Base-by-base conservation (phyloP, 1,140 invertebrate species). In the Monochamus saltuarius region DNA sequence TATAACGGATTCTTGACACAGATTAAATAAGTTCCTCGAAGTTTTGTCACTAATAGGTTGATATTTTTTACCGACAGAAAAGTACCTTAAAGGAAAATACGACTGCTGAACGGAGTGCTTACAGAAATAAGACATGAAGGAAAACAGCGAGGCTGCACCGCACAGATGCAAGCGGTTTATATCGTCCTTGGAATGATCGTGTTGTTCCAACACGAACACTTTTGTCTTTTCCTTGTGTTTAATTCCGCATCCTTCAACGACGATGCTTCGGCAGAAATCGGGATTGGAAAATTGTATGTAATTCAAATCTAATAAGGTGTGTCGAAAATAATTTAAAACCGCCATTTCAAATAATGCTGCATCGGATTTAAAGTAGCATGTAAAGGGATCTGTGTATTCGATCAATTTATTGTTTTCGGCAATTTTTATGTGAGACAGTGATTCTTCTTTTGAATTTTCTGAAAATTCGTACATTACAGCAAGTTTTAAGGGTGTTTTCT, bases 211-310 rank as follows among this genome's bases (percentile, higher is more conserved):
- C 16, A 84, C 78, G 63, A 86, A 87, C 4, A 81, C 76, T 16
- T 75, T 60, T 13, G 71, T 67, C 1, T 81, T 76, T 69, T 84
- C 75, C 14, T 78, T 77, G 57, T 84, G 82, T 70, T 86, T 76
- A 10, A 80, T 64, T 11, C 86, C 84, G 66, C 83, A 84, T 4
- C 85, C 88, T 77, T 90, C 88, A 7, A 89, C 76, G 14, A 90
- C 71, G 1, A 86, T 65, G 72, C 86, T 88, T 53, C 83, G 83
- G 39, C 78, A 74, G 75, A 89, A 88, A 74, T 89, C 87, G 7
- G 86, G 73, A 75, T 85, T 85, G 8, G 83, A 84, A 74, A 86
- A 83, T 47, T 80, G 80, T 0, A 71, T 74, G 66, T 79, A 85
- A 17, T 79, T 78, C 14, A 74, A 64, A 10, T 81, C 69, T 67